These are phyloP conservation scores for Cochlearius cochlearius DNA, from an alignment of 2,113 vertebrate species.

Conservation along the genomic window DNA sequence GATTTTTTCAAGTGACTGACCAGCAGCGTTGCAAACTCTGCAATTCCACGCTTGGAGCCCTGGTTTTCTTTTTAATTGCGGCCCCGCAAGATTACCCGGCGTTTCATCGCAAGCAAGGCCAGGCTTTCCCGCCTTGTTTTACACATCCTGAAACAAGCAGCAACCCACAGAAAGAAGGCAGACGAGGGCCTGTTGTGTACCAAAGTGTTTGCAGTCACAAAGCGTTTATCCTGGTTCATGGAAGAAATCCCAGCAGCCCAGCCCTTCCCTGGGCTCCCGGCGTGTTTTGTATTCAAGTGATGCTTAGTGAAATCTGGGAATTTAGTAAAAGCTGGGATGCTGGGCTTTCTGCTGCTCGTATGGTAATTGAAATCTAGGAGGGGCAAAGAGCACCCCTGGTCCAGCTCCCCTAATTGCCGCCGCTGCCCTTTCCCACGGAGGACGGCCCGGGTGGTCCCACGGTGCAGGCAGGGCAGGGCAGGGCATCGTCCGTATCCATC, in stretches of 20 bases:
- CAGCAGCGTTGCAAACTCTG: not conserved
- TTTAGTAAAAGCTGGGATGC: not conserved
- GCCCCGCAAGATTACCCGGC: not conserved
- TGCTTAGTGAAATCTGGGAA: not conserved
- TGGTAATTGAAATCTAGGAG: not conserved
- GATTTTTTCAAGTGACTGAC: not conserved
- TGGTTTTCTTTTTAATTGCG: not conserved
- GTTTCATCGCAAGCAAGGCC: not conserved
- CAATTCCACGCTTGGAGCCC: not conserved
- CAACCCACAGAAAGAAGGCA: not conserved
- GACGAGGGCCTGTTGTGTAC: not conserved
- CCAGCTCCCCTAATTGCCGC: too few relatives aligned
- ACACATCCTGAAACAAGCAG: not conserved
- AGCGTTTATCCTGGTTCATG: not conserved
- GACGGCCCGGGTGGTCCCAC: not conserved
- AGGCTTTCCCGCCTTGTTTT: not conserved
- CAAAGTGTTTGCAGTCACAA: not conserved
- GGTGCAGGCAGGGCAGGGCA: not conserved
- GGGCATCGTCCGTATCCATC: fast-evolving
- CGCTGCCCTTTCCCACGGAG: not conserved
- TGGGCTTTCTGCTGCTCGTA: not conserved
- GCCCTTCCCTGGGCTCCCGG: not conserved
- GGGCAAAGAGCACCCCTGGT: not conserved
- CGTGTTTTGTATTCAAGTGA: not conserved
- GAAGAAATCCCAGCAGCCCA: not conserved